Percentiles rank a stretch among this genome's conserved stretches.
Conservation (phyloP, 1,140 invertebrate genomes). For the Orius insidiosus region DNA sequence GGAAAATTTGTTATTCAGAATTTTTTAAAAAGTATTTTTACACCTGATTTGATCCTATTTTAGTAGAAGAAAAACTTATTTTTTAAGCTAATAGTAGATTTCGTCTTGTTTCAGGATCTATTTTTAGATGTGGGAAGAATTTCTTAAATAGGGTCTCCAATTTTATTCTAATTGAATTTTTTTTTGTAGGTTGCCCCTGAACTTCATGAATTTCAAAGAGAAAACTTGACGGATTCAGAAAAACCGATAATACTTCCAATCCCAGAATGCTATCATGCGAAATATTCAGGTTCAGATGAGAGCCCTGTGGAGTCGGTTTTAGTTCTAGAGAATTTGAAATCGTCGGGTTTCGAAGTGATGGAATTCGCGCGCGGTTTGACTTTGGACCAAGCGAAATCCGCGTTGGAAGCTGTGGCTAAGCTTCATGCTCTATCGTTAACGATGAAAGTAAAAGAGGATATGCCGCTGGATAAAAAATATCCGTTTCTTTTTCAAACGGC, state of each 20-base stretch:
- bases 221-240: conserved; percentile 23
- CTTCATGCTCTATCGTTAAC: conserved; percentile 51
- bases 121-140: too few relatives aligned
- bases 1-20: too few relatives aligned
- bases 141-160: not conserved
- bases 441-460: conserved; percentile 40
- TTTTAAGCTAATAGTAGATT: too few relatives aligned
- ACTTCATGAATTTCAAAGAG: conserved; percentile 33
- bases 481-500: conserved; percentile 56
- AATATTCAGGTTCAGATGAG: conserved; percentile 34
- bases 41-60: too few relatives aligned
- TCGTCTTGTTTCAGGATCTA: too few relatives aligned
- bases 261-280: conserved; percentile 43
- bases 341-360: conserved; percentile 32
- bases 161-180: too few relatives aligned
- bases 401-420: conserved; percentile 46
- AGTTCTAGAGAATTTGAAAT: conserved; percentile 40
- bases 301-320: conserved; percentile 42
- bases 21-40: too few relatives aligned
- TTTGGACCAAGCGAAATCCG: conserved; percentile 40
- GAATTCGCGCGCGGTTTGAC: conserved; percentile 50
- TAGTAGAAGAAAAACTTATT: too few relatives aligned
- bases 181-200: conserved; percentile 41
- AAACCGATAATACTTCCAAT: conserved; percentile 32
- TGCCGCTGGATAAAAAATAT: conserved; percentile 42